Evolutionary conservation across 2,888 invertebrate genomes (phyloP), one percentile per base, ranked within the genome.

Genomic region (Scaptomyza cyrtandrae): DNA sequence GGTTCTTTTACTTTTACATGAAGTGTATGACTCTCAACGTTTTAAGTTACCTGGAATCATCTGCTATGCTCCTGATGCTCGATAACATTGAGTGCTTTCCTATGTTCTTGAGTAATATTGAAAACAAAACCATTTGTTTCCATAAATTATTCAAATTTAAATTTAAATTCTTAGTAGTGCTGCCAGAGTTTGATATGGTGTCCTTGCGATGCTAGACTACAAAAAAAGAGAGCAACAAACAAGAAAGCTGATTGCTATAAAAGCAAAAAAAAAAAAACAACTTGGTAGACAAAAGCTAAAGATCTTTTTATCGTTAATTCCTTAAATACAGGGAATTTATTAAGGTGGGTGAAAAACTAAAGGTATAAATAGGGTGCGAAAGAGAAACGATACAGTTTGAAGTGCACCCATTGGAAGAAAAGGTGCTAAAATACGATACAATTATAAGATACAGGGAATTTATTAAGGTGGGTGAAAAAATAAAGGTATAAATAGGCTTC

Each of bases 111-210:
- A n/a, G 37, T 6, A 5, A 37, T n/a, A 37, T 37, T 14, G 4
- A 39, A 39, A 39, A 39, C 14, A n/a, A 0, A 0, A 39, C n/a
- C 6, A 0, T n/a, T 53, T 13, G 16, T 3, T 10, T 31, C 0
- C 0, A 5, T 3, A 16, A 4, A 9, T 27, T 50, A 7, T 57
- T 76, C n/a, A 46, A 76, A 76, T 75, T 75, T 37, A 56, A 77
- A 74, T 67, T 77, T 13, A 49, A 61, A 56, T 16, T 9, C 2
- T 5, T n/a, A 0, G 0, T 7, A 41, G 27, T 1, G 58, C 1
- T 72, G 73, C 77, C 72, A 65, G 14, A 39, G 13, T 14, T 14
- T 4, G 3, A 14, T 19, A 3, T 6, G 24, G 24, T 24, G 24
- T 24, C 0, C 0, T 2, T 6, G 14, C 33, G 48, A 16, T 59